Evolutionary conservation across 92 coral and sea anemone genomes (phyloP).

Genomic region (Micromussa lordhowensis): DNA sequence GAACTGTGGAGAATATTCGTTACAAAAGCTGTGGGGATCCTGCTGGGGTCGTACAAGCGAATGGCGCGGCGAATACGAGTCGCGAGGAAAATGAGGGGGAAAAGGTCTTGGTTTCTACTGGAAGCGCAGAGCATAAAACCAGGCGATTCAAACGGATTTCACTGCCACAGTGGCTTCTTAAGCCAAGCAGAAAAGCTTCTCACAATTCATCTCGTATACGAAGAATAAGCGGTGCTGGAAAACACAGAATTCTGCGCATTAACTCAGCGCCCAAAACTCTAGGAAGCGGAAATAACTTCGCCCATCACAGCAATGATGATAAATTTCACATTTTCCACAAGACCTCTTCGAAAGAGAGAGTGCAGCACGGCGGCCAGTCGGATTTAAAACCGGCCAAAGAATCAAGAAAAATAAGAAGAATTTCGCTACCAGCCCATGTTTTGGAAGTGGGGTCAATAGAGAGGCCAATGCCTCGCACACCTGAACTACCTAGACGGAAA

Average conservation of each 20-base stretch:
- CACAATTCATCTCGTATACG: slow-evolving; percentile 42
- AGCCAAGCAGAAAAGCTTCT: slow-evolving; percentile 63
- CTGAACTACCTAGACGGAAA: slow-evolving; percentile 9
- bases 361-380: neutral
- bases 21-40: slow-evolving; percentile 53
- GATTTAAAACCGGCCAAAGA: slow-evolving; percentile 15
- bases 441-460: slow-evolving; percentile 19
- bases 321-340: slow-evolving; percentile 12
- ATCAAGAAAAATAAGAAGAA: slow-evolving; percentile 42
- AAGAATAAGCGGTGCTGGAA: slow-evolving; percentile 32
- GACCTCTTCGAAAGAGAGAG: neutral
- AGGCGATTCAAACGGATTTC: slow-evolving; percentile 80
- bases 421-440: slow-evolving; percentile 44
- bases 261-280: slow-evolving; percentile 87
- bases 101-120: neutral
- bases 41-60: neutral
- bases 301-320: neutral
- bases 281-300: slow-evolving; percentile 26
- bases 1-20: slow-evolving; percentile 33
- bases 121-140: slow-evolving; percentile 21
- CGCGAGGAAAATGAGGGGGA: slow-evolving; percentile 10
- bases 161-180: slow-evolving; percentile 83
- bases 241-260: slow-evolving; percentile 67
- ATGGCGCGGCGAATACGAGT: neutral
- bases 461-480: neutral